These are phyloP conservation scores for Nomia melanderi DNA, from an alignment of 1,140 invertebrate species.

Conservation along the genomic window DNA sequence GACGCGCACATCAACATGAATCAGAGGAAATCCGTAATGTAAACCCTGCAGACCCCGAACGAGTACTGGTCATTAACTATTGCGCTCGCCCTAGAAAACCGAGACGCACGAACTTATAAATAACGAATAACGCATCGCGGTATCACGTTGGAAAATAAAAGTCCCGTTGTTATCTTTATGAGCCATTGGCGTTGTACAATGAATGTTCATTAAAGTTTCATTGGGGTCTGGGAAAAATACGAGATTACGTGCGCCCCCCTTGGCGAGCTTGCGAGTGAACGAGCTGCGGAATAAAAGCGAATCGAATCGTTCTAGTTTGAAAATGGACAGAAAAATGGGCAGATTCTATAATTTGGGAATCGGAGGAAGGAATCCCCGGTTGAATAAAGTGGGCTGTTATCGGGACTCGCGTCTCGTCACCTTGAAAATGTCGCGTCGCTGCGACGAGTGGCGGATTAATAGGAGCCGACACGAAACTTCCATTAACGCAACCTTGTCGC, in stretches of 20 bases:
- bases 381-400: constrained; percentile 14
- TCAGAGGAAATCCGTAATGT: neutral
- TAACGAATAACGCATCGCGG: constrained; percentile 20
- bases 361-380: neutral
- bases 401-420: constrained; percentile 24
- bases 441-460: constrained; percentile 62
- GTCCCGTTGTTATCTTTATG: constrained; percentile 11
- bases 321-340: too few relatives aligned
- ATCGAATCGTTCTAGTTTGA: neutral
- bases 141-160: constrained; percentile 18
- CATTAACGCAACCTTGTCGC: constrained; percentile 72
- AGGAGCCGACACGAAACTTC: constrained; percentile 74
- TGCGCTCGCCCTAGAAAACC: neutral
- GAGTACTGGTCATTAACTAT: neutral
- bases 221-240: constrained; percentile 18
- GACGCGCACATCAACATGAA: too few relatives aligned
- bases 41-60: neutral
- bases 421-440: constrained; percentile 52
- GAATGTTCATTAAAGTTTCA: constrained; percentile 44
- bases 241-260: neutral
- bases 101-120: constrained; percentile 18
- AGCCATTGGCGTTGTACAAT: constrained; percentile 32
- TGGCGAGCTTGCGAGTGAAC: neutral
- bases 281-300: neutral
- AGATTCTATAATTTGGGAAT: constrained; percentile 9